A percentile compares a stretch with the other conserved stretches of the same genome.
These are phyloP conservation scores for Rattus rattus DNA, from an alignment of 2,113 vertebrate species.

Conservation along the genomic window DNA sequence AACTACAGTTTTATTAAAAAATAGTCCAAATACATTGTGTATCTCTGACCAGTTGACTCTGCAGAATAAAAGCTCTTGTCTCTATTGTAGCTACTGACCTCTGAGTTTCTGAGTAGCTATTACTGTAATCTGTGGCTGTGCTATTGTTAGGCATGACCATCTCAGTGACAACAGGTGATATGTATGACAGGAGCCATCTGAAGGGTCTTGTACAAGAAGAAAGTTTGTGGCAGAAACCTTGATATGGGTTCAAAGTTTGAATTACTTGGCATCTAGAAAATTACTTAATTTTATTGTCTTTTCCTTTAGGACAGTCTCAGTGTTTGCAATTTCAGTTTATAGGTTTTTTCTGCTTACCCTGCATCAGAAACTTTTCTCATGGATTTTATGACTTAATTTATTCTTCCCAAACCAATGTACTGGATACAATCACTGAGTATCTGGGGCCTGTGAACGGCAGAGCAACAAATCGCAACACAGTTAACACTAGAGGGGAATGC, in stretches of 20 bases:
- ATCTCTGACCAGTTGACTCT: neutral
- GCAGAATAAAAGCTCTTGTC: neutral
- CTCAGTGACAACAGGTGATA: neutral
- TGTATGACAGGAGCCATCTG: neutral
- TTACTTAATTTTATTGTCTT: constrained; percentile 37
- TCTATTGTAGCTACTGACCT: neutral
- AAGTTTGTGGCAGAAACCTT: neutral
- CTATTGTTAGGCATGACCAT: neutral
- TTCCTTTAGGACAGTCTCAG: neutral
- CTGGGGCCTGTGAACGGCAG: neutral
- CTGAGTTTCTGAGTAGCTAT: neutral
- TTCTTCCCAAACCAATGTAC: neutral
- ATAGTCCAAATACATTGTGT: neutral
- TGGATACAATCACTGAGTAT: neutral
- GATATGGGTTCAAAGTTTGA: neutral
- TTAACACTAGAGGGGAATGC: neutral
- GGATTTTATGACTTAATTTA: constrained; percentile 17
- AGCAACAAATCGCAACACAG: neutral
- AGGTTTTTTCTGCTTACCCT: neutral
- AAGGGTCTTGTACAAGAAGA: neutral
- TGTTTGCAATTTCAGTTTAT: neutral
- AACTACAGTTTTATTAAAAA: constrained; percentile 39
- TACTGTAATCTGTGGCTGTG: neutral
- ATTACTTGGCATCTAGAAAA: constrained; percentile 36
- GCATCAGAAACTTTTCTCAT: neutral